Evolutionary conservation across 2,888 invertebrate species (phyloP), one percentile per base, ranked within the genome.

Genomic region (Eulithis prunata): DNA sequence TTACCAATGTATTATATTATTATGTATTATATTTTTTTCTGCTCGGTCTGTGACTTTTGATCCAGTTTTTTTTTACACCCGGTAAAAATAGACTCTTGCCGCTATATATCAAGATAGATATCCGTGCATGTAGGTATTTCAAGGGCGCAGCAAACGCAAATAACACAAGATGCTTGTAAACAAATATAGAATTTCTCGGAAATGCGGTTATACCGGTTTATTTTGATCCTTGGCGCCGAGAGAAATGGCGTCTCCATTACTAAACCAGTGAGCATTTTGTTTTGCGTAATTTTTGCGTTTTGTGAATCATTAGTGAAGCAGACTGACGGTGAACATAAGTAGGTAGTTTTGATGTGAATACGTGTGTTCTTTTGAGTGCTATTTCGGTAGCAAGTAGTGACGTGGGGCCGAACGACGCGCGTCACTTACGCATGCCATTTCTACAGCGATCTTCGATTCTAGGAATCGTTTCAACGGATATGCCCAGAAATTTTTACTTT

Each of bases 151-250:
- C 70, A 62, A 60, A 73, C 75, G 73, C 75, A 77, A 77, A 81
- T 76, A 78, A 71, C 75, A 56, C 76, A 76, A 76, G 74, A 73
- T 75, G 78, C 76, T 72, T 77, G 77, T 77, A 80, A 82, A 67
- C 80, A 81, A 70, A 83, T 85, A 84, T 83, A 84, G 80, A 76
- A 68, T 56, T 88, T 88, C 89, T 82, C 66, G 76, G 88, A 88
- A 88, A 65, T 65, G 47, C 62, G 75, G 76, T 79, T 80, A 77
- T 71, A 71, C 73, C 74, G 73, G 76, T 78, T 81, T 80, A 82
- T 82, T 82, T 75, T 68, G 70, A 75, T 67, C 67, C 68, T 64
- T 70, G 70, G 69, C 69, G 75, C 71, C 76, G 73, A 71, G 71
- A 71, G 71, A 55, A 65, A 66, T 62, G 64, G 72, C 75, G 76